Percentiles rank a stretch among this genome's conserved stretches.
These are phyloP conservation scores for Lynx canadensis DNA, from an alignment of 2,113 vertebrate genomes.

Conservation along the genomic window DNA sequence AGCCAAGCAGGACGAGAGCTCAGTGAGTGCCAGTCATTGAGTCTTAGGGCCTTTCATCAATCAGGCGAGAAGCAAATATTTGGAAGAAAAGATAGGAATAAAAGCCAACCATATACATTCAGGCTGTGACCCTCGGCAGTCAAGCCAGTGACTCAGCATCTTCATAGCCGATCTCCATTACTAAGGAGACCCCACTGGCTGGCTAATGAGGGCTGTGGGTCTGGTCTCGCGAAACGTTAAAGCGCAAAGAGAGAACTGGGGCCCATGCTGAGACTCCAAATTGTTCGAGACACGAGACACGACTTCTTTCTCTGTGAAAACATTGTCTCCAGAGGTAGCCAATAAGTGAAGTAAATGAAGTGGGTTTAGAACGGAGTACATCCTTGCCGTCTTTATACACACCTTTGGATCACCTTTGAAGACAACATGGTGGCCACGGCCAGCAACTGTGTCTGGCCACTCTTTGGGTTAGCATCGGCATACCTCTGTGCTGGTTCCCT, in stretches of 20 bases:
- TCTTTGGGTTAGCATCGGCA: conserved; percentile 52
- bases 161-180: background rate
- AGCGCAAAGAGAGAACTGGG: background rate
- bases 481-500: conserved; percentile 59
- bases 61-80: background rate
- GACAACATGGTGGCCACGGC: conserved; percentile 56
- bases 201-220: background rate
- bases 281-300: background rate
- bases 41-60: background rate
- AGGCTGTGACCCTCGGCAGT: background rate
- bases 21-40: background rate
- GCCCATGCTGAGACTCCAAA: background rate
- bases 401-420: conserved; percentile 61
- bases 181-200: background rate
- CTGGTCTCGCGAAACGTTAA: background rate
- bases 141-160: background rate
- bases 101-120: background rate
- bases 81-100: background rate
- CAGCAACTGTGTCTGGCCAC: conserved; percentile 17
- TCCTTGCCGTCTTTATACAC: conserved; percentile 62
- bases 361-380: conserved; percentile 64
- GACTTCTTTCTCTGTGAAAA: background rate
- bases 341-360: conserved; percentile 50
- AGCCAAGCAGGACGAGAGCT: background rate
- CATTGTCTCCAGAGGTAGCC: background rate